Base-by-base conservation (phyloP, 2,113 vertebrate genomes). In the Edolisoma coerulescens region DNA sequence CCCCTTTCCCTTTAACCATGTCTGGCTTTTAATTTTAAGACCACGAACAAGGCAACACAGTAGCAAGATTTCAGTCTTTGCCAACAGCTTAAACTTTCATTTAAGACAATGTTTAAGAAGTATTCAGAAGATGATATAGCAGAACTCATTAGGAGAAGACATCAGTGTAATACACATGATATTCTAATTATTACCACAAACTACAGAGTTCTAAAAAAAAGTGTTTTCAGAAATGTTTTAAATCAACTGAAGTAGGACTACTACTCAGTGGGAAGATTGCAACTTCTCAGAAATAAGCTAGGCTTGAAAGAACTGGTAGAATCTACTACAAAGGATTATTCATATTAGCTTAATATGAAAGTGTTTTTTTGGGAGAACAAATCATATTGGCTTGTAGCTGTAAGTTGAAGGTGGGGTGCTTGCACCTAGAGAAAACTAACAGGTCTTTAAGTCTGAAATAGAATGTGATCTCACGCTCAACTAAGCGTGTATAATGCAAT, bases 51-150 rank as follows among this genome's bases (percentile, higher is more conserved):
- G n/a, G n/a, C n/a, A n/a, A n/a, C n/a, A n/a, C n/a, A n/a, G 50
- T 50, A 67, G 28, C 4, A 61, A 61, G 59, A 61, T 69, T 84
- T 90, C 73, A 59, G 27, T 70, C 57, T 89, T 69, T 87, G 85
- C 76, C 73, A 89, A 30, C 35, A 93, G 67, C 85, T 87, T 95
- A 33, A 80, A 90, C 91, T 86, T 82, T 96, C 23, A 44, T 92
- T 93, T 93, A 77, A 92, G 91, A 79, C 19, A 60, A 35, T 67
- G n/a, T 77, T 96, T 87, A 85, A 77, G 52, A 85, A 83, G 19
- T 59, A 32, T 83, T 94, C 60, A 42, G 75, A 77, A 83, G 65
- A 82, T 77, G 93, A 92, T 74, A 56, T 35, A 87, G n/a, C n/a
- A 74, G 60, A 94, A 92, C 77, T 93, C 49, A 81, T 95, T 95